Conservation (phyloP, 2,888 invertebrate genomes). For the Tubulanus polymorphus region DNA sequence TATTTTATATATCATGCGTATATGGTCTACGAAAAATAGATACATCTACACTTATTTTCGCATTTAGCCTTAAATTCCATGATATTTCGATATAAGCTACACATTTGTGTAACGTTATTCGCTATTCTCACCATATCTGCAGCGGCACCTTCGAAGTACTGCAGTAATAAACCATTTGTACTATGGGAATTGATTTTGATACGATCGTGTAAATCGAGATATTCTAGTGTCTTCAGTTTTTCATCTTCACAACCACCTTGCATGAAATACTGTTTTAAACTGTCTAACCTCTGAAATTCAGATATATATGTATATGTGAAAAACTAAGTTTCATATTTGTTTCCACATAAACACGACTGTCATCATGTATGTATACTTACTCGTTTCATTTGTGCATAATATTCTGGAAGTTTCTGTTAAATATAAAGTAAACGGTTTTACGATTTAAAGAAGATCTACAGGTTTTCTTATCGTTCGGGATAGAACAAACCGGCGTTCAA, state of each 20-base stretch:
- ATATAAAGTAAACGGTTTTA: conserved; percentile 5
- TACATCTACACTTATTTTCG: neutral
- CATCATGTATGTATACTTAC: conserved; percentile 19
- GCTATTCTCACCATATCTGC: conserved; percentile 24
- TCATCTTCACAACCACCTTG: conserved; percentile 27
- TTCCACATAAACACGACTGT: no score
- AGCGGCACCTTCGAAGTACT: conserved; percentile 29
- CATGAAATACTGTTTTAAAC: conserved; percentile 30
- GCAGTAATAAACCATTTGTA: conserved; percentile 34
- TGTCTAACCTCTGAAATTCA: conserved; percentile 33
- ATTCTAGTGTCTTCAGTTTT: conserved; percentile 17
- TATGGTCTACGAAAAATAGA: neutral
- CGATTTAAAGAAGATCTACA: no score
- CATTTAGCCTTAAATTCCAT: no score
- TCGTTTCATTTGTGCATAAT: conserved; percentile 26
- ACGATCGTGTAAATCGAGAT: conserved; percentile 20
- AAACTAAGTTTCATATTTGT: no score
- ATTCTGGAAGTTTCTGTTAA: conserved; percentile 30
- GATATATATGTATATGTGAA: no score
- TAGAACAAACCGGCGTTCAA: no score
- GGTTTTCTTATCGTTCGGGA: no score
- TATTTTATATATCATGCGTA: neutral
- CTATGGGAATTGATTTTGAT: conserved; percentile 30
- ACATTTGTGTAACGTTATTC: no score
- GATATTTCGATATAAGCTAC: no score